These are phyloP conservation scores for Plagodis dolabraria DNA, from an alignment of 2,888 invertebrate genomes.

Conservation along the genomic window DNA sequence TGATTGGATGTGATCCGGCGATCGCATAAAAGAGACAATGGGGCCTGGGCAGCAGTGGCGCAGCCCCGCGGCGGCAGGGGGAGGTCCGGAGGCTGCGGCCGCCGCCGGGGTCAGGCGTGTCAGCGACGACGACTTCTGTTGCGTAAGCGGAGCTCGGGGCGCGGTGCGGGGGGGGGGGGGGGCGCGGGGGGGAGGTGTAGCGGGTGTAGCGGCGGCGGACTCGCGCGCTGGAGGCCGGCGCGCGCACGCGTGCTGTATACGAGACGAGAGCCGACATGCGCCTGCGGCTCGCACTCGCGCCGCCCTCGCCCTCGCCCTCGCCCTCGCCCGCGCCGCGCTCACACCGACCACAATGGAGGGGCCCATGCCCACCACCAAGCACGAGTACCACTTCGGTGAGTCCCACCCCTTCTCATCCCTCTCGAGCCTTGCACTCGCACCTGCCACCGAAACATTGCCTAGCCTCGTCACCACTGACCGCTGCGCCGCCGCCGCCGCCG, in stretches of 20 bases:
- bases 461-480: too few relatives aligned
- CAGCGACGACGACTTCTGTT: constrained; percentile 43
- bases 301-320: constrained; percentile 33
- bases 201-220: constrained; percentile 33
- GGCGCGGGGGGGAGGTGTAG: constrained; percentile 28
- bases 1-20: constrained; percentile 1
- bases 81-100: constrained; percentile 1
- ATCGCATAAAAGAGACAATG: constrained; percentile 6
- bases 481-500: not conserved
- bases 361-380: constrained; percentile 58
- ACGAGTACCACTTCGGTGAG: constrained; percentile 75
- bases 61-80: constrained; percentile 15
- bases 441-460: not conserved
- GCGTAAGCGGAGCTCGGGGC: constrained; percentile 41
- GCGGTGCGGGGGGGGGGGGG: constrained; percentile 19
- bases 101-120: constrained; percentile 29
- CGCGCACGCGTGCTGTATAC: constrained; percentile 39
- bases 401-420: constrained; percentile 19
- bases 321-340: constrained; percentile 33
- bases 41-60: constrained; percentile 1
- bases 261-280: constrained; percentile 22
- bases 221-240: constrained; percentile 38
- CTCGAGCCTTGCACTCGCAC: not conserved
- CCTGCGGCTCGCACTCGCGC: constrained; percentile 41
- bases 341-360: constrained; percentile 42